Evolutionary conservation across 2,797 vertebrate genomes (phyloP).

Genomic region (Syngnathus rostellatus): DNA sequence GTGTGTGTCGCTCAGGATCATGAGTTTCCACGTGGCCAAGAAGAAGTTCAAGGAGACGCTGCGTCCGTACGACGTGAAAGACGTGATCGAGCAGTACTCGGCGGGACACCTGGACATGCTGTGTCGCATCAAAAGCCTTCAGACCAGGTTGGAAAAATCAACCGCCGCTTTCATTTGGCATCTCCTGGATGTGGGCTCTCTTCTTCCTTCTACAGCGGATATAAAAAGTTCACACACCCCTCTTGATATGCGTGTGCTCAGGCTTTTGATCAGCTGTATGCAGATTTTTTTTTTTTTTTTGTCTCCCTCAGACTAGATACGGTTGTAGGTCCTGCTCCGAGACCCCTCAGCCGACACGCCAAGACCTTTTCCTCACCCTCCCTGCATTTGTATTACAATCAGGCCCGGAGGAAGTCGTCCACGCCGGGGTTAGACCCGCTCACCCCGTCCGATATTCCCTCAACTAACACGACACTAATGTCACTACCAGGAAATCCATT

Average conservation of each 20-base stretch:
- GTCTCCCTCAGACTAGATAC: slow-evolving; percentile 62
- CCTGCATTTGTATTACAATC: slow-evolving; percentile 66
- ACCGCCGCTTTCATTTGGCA: background rate
- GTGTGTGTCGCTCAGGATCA: slow-evolving; percentile 74
- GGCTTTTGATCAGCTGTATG: slow-evolving; percentile 3
- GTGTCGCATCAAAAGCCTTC: slow-evolving; percentile 96
- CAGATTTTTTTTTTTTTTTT: slow-evolving; percentile 24
- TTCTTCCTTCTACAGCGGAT: background rate
- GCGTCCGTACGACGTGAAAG: slow-evolving; percentile 96
- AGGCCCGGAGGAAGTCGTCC: slow-evolving; percentile 54
- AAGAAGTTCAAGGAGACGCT: slow-evolving; percentile 97
- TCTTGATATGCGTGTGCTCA: background rate
- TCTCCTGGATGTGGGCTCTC: background rate
- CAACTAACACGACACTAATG: slow-evolving; percentile 8
- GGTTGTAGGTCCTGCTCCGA: slow-evolving; percentile 61
- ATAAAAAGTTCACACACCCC: background rate
- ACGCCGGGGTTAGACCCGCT: slow-evolving; percentile 51
- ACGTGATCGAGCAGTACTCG: slow-evolving; percentile 98
- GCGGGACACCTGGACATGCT: slow-evolving; percentile 97
- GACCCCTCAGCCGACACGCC: slow-evolving; percentile 49
- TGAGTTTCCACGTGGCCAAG: slow-evolving; percentile 98
- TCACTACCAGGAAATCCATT: background rate
- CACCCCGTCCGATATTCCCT: background rate
- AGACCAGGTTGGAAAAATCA: slow-evolving; percentile 77
- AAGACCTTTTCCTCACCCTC: slow-evolving; percentile 66